Percentiles rank a stretch among this genome's conserved stretches.
phyloP scores from a whole-genome alignment of 2,113 vertebrate species.

The Rhodinocichla rosea region DNA sequence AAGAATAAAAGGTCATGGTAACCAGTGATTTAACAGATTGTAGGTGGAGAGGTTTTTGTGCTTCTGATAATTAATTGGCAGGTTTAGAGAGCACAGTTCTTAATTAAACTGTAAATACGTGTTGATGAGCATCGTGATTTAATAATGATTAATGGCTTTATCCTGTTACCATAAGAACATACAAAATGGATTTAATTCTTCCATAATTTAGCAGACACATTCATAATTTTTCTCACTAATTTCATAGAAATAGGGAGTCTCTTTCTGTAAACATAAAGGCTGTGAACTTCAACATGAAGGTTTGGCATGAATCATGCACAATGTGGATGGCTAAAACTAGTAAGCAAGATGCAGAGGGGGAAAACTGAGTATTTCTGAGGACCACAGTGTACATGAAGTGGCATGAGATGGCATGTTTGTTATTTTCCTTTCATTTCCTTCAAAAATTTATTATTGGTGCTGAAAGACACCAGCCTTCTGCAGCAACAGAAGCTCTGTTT shows the following conservation, averaged over 20 bases:
- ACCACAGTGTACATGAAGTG: not conserved
- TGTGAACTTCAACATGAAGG: not conserved
- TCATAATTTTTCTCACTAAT: not conserved
- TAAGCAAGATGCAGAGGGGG: not conserved
- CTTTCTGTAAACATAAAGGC: not conserved
- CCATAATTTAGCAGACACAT: not conserved
- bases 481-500: not conserved
- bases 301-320: not conserved
- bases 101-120: conserved; percentile 61
- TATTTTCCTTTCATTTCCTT: not conserved
- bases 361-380: not conserved
- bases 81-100: conserved; percentile 59
- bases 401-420: fast-evolving
- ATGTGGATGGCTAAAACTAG: not conserved
- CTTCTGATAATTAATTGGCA: conserved; percentile 69
- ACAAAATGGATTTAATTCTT: not conserved
- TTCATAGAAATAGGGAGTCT: not conserved
- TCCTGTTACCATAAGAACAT: not conserved
- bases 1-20: conserved; percentile 66
- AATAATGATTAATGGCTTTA: conserved; percentile 38
- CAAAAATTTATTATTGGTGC: not conserved
- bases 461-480: not conserved
- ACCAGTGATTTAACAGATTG: conserved; percentile 42
- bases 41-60: conserved; percentile 50
- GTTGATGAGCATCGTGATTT: conserved; percentile 37